Percentiles rank a stretch among this genome's conserved stretches.
phyloP scores from a whole-genome alignment of 1,140 invertebrate species.

The Rhagoletis zephyria region DNA sequence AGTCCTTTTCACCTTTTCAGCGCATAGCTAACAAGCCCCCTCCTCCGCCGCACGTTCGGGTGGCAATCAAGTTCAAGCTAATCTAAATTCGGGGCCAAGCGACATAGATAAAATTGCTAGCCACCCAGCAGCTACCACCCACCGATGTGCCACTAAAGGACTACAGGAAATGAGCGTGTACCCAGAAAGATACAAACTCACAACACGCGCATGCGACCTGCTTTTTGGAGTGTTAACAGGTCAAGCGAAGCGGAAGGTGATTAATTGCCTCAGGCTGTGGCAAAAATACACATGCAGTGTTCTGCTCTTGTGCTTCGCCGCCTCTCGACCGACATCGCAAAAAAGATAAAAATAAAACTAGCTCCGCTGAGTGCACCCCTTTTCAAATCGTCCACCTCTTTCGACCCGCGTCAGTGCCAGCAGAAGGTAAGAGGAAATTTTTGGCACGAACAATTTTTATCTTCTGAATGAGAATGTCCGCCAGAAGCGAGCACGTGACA shows the following conservation, averaged over 20 bases:
- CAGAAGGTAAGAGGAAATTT: not conserved
- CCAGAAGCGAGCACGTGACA: too few species aligned
- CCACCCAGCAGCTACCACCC: too few species aligned
- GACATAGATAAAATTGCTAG: too few species aligned
- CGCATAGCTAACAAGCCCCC: not conserved
- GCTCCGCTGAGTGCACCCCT: too few species aligned
- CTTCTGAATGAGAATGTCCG: not conserved
- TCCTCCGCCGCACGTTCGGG: not conserved
- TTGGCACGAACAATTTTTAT: not conserved
- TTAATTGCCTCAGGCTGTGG: constrained; percentile 15
- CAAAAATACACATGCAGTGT: not conserved
- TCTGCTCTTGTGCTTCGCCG: not conserved
- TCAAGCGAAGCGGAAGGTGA: constrained; percentile 19
- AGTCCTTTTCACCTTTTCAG: too few species aligned
- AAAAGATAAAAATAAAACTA: not conserved
- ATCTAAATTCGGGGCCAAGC: too few species aligned
- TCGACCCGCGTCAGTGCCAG: not conserved
- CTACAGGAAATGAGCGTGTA: too few species aligned
- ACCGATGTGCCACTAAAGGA: too few species aligned
- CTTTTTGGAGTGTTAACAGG: constrained; percentile 29
- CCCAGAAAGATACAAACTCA: too few species aligned
- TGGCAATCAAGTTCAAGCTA: too few species aligned
- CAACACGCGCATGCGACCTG: not conserved
- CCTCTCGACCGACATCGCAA: not conserved
- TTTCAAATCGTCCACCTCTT: not conserved